phyloP scores from a whole-genome alignment of 2,888 invertebrate genomes.

The Habrosyne pyritoides region DNA sequence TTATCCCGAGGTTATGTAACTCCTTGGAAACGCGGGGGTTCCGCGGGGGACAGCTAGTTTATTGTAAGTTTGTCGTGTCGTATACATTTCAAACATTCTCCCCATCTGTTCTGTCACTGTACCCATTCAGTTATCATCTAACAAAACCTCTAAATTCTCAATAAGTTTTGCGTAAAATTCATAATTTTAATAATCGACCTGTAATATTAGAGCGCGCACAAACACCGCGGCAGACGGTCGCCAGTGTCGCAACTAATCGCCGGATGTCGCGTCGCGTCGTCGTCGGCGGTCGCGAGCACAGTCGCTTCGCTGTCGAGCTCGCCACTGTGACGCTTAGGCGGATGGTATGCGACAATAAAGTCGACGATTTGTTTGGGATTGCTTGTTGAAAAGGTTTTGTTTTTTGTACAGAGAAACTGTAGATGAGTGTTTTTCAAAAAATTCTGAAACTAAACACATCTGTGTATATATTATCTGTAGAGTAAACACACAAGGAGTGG shows the following conservation, averaged over 20 bases:
- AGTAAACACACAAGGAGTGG: too few relatives aligned
- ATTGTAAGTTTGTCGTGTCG: too few relatives aligned
- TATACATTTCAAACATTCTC: too few relatives aligned
- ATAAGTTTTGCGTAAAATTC: neutral
- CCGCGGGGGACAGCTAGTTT: too few relatives aligned
- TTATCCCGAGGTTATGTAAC: too few relatives aligned
- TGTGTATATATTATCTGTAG: too few relatives aligned
- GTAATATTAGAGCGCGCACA: constrained; percentile 32
- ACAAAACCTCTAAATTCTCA: too few relatives aligned
- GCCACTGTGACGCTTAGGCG: constrained; percentile 61
- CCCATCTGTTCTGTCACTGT: too few relatives aligned
- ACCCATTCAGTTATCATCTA: too few relatives aligned
- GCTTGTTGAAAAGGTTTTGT: neutral
- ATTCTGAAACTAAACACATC: too few relatives aligned
- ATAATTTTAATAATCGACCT: neutral
- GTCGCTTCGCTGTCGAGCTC: constrained; percentile 52
- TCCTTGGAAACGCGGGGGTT: too few relatives aligned
- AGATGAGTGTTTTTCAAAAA: neutral
- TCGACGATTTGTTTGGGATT: constrained; percentile 8
- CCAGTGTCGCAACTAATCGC: constrained; percentile 31
- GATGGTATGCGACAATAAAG: constrained; percentile 54
- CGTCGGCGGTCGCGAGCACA: constrained; percentile 51
- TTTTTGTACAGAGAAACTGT: neutral
- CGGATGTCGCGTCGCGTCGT: constrained; percentile 42
- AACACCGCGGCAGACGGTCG: constrained; percentile 36